Conservation (phyloP, 2,113 vertebrate genomes). For the Spermophilus dauricus region DNA sequence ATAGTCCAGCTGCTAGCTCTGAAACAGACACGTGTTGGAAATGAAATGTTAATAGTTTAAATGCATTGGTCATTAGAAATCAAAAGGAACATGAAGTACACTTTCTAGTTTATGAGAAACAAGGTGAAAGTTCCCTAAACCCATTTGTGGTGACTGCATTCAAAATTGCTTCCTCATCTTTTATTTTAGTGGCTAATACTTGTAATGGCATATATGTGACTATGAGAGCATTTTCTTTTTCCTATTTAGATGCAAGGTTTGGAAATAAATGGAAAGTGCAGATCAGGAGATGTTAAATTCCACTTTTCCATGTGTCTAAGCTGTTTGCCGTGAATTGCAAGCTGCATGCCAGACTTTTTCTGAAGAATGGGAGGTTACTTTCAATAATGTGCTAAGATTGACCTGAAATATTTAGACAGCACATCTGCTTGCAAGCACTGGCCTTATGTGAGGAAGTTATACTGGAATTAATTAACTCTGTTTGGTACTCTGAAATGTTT, state of each 20-base stretch:
- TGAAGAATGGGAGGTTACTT: conserved; percentile 83
- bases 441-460: conserved; percentile 74
- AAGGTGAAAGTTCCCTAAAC: conserved; percentile 80
- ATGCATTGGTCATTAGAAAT: conserved; percentile 81
- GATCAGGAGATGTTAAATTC: conserved; percentile 58
- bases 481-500: conserved; percentile 84
- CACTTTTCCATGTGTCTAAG: conserved; percentile 51
- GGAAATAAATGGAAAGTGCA: not conserved
- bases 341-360: conserved; percentile 82
- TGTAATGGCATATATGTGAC: not conserved
- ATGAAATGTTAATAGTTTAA: conserved; percentile 82
- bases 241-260: conserved; percentile 36
- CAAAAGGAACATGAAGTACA: conserved; percentile 82
- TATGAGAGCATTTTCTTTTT: not conserved
- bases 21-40: conserved; percentile 86
- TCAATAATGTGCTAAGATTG: conserved; percentile 73
- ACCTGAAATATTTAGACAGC: conserved; percentile 77
- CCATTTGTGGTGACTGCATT: conserved; percentile 69
- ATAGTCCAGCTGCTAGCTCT: conserved; percentile 85
- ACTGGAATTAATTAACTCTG: conserved; percentile 86
- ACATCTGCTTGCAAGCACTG: conserved; percentile 85
- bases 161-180: conserved; percentile 78
- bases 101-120: conserved; percentile 79
- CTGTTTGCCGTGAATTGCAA: conserved; percentile 66
- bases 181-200: conserved; percentile 65